Percentiles rank a stretch among this genome's conserved stretches.
phyloP scores from a whole-genome alignment of 2,888 invertebrate genomes.

The Podabrus alpinus region DNA sequence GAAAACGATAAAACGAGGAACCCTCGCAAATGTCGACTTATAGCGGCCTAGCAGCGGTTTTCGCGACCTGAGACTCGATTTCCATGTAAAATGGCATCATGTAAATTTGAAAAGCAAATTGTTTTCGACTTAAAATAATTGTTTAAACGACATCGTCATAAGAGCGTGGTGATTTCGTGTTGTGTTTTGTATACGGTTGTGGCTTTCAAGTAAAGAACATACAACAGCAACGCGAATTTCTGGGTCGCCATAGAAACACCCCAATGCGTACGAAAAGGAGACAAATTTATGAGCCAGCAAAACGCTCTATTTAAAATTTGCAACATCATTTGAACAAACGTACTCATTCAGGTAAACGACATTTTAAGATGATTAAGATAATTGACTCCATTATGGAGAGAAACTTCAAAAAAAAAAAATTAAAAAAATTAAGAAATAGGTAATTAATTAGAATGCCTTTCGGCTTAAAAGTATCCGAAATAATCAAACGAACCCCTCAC shows the following conservation, averaged over 20 bases:
- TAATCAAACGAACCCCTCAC: slow-evolving; percentile 35
- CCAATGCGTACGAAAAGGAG: slow-evolving; percentile 41
- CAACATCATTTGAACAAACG: slow-evolving; percentile 43
- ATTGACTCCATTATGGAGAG: neutral
- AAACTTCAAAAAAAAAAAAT: neutral
- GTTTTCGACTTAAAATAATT: neutral
- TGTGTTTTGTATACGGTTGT: slow-evolving; percentile 21
- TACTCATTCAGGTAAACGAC: slow-evolving; percentile 23
- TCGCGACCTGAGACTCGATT: neutral
- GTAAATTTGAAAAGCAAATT: neutral
- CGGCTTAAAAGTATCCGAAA: slow-evolving; percentile 8
- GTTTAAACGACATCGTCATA: neutral
- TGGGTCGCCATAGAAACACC: slow-evolving; percentile 48
- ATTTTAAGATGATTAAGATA: slow-evolving; percentile 16
- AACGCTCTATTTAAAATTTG: slow-evolving; percentile 48
- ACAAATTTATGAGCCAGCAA: slow-evolving; percentile 45
- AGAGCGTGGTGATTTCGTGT: slow-evolving; percentile 4
- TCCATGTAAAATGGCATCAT: neutral
- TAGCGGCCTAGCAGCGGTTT: neutral
- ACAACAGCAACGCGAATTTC: slow-evolving; percentile 16
- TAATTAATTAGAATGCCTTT: neutral
- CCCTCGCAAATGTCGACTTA: neutral
- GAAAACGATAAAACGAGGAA: neutral
- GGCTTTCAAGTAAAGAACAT: slow-evolving; percentile 20
- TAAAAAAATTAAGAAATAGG: too few species aligned